Conservation (phyloP, 2,888 invertebrate genomes). For the Drosophila mercatorum region DNA sequence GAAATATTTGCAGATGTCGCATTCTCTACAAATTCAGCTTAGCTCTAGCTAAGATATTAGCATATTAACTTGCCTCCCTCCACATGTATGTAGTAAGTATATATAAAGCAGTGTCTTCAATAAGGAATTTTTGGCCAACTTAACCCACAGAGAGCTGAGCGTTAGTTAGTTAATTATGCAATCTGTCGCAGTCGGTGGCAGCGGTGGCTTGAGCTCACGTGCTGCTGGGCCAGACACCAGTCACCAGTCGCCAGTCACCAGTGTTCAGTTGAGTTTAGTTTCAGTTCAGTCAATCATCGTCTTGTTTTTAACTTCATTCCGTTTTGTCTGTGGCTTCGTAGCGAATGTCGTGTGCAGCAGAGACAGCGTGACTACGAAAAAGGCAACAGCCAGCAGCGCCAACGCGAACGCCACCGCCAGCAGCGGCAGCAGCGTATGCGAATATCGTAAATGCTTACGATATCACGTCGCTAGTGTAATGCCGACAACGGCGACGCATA, state of each 20-base stretch:
- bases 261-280: slow-evolving; percentile 19
- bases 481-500: slow-evolving; percentile 16
- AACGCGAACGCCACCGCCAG: slow-evolving; percentile 26
- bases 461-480: slow-evolving; percentile 16
- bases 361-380: slow-evolving; percentile 44
- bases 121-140: neutral
- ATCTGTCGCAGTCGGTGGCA: slow-evolving; percentile 46
- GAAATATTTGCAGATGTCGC: neutral
- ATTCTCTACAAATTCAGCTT: neutral
- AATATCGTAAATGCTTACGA: slow-evolving; percentile 54
- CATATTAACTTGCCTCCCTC: neutral
- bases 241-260: neutral
- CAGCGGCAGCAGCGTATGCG: slow-evolving; percentile 14
- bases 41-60: neutral
- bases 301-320: slow-evolving; percentile 23
- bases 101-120: neutral
- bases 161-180: slow-evolving; percentile 47
- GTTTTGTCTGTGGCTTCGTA: slow-evolving; percentile 38
- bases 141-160: neutral
- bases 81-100: too few species aligned
- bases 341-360: slow-evolving; percentile 51
- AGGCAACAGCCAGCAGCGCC: slow-evolving; percentile 15
- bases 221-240: slow-evolving; percentile 17
- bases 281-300: slow-evolving; percentile 36
- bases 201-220: slow-evolving; percentile 24